Evolutionary conservation across 1,140 invertebrate genomes (phyloP).

Genomic region (Papilio glaucus): DNA sequence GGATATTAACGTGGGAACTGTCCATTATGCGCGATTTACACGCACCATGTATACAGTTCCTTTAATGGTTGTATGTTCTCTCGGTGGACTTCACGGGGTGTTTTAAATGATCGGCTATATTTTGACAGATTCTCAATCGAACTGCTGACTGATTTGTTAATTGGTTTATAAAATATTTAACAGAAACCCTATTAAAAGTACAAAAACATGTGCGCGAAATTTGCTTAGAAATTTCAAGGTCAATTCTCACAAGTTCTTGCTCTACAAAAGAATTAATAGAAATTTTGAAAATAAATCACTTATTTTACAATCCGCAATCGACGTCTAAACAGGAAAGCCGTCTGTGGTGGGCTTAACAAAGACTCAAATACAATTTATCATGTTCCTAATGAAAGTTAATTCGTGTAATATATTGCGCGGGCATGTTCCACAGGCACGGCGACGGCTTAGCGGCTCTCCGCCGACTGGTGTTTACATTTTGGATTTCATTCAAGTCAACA

Average conservation of each 20-base stretch:
- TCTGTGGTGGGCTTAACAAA: conserved; percentile 14
- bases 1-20: conserved; percentile 42
- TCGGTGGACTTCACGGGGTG: too few relatives aligned
- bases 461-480: background rate
- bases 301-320: background rate
- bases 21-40: conserved; percentile 19
- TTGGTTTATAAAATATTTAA: too few relatives aligned
- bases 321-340: background rate
- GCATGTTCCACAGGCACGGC: background rate
- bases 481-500: conserved; percentile 1
- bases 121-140: too few relatives aligned
- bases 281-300: background rate
- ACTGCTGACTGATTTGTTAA: too few relatives aligned
- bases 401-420: background rate
- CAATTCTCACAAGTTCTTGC: background rate
- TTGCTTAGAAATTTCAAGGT: too few relatives aligned
- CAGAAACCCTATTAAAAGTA: too few relatives aligned
- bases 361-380: background rate
- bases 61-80: background rate
- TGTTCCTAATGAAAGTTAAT: conserved; percentile 9
- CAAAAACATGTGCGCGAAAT: too few relatives aligned
- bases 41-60: background rate
- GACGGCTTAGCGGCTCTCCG: background rate
- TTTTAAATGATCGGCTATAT: too few relatives aligned
- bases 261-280: background rate